These are phyloP conservation scores for Lamellibrachia luymesi DNA, from an alignment of 1,140 invertebrate genomes.

Conservation along the genomic window DNA sequence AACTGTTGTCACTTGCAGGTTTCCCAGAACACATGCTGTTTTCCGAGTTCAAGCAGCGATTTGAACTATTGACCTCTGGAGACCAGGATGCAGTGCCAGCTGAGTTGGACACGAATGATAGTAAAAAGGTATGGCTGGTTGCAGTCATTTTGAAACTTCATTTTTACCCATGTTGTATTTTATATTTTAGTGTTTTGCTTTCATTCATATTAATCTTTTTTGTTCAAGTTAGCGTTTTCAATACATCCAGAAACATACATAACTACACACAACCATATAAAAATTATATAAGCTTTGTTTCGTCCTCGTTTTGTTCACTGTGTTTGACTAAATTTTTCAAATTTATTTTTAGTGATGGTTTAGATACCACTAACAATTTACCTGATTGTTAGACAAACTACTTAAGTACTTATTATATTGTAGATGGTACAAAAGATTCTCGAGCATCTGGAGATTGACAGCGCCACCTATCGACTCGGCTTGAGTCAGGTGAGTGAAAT, in stretches of 20 bases:
- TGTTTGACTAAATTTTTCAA: background rate
- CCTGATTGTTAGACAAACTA: too few species aligned
- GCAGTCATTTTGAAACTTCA: background rate
- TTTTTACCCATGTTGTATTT: background rate
- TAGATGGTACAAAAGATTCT: constrained; percentile 78
- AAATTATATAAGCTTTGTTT: background rate
- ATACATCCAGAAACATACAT: background rate
- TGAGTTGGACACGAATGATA: constrained; percentile 45
- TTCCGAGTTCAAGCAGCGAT: constrained; percentile 82
- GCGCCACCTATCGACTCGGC: constrained; percentile 82
- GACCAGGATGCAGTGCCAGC: constrained; percentile 40
- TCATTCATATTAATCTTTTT: background rate
- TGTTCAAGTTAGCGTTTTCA: background rate
- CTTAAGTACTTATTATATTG: constrained; percentile 42
- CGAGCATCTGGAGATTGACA: constrained; percentile 80
- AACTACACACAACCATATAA: background rate
- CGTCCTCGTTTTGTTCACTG: background rate
- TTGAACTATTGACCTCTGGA: constrained; percentile 69
- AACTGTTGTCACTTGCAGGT: constrained; percentile 54
- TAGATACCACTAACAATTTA: too few species aligned
- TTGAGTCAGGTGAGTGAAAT: constrained; percentile 77
- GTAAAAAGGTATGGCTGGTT: constrained; percentile 38
- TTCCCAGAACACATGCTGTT: constrained; percentile 87
- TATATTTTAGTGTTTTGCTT: background rate
- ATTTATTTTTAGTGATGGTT: too few species aligned